Percentiles rank a stretch among this genome's conserved stretches.
phyloP scores from a whole-genome alignment of 2,888 invertebrate genomes.

The Tribolium freemani region DNA sequence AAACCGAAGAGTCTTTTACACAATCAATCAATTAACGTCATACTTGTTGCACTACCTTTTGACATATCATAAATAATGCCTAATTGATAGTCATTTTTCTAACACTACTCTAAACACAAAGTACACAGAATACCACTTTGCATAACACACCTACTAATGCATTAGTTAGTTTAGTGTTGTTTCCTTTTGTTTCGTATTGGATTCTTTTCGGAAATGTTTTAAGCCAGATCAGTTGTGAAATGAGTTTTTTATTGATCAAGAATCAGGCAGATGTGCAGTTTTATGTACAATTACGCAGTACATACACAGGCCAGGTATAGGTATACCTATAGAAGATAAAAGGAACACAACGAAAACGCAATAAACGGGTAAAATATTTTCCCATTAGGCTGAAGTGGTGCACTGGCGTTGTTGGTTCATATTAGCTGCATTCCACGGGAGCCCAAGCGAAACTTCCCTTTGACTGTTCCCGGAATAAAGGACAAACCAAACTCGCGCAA shows the following conservation, averaged over 20 bases:
- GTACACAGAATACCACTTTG: background rate
- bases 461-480: constrained; percentile 37
- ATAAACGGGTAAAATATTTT: constrained; percentile 45
- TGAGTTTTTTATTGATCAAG: background rate
- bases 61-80: background rate
- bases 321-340: background rate
- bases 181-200: background rate
- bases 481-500: constrained; percentile 38
- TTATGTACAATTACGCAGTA: background rate
- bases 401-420: constrained; percentile 40
- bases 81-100: background rate
- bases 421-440: constrained; percentile 49
- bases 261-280: background rate
- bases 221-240: too few relatives aligned
- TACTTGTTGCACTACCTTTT: background rate
- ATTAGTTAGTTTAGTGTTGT: background rate
- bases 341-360: constrained; percentile 34
- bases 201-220: too few relatives aligned
- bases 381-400: constrained; percentile 42
- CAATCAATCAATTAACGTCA: background rate
- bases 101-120: background rate
- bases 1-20: background rate
- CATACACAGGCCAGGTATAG: background rate
- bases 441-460: constrained; percentile 42
- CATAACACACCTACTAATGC: background rate